Evolutionary conservation across 53 echinoderm and acorn worm species (phyloP).

Genomic region (Echinarachnius parma): DNA sequence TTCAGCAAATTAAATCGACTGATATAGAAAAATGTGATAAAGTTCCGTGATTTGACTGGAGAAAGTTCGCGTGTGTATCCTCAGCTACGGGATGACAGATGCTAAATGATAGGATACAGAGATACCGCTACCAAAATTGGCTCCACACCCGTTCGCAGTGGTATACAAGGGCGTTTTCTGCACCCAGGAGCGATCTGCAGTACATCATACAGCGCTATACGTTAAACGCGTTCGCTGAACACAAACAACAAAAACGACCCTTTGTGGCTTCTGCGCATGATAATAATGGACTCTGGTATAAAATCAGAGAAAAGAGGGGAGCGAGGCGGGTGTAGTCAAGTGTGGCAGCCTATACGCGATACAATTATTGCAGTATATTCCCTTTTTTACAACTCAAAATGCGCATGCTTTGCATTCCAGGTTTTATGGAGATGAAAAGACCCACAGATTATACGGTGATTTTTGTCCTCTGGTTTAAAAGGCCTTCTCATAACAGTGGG

Average conservation of each 20-base stretch:
- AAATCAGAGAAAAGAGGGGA: conserved; percentile 19
- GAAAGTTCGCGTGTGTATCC: no score
- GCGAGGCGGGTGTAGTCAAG: conserved; percentile 34
- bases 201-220: not conserved
- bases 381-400: conserved; percentile 16
- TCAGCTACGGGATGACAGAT: no score
- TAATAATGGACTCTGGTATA: conserved; percentile 12
- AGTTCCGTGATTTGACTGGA: no score
- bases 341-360: no score
- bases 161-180: conserved; percentile 37
- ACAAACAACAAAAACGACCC: conserved; percentile 1
- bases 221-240: not conserved
- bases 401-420: conserved; percentile 36
- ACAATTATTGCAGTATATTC: no score
- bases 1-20: no score
- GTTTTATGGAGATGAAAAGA: conserved; percentile 30
- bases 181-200: not conserved
- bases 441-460: not conserved
- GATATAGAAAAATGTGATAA: no score
- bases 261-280: conserved; percentile 45
- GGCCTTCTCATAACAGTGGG: no score
- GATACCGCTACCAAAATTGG: not conserved
- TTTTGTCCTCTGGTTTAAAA: conserved; percentile 1
- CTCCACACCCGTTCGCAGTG: conserved; percentile 23
- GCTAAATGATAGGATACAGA: no score